Conservation (phyloP, 2,888 invertebrate species). For the Melanostoma mellinum region DNA sequence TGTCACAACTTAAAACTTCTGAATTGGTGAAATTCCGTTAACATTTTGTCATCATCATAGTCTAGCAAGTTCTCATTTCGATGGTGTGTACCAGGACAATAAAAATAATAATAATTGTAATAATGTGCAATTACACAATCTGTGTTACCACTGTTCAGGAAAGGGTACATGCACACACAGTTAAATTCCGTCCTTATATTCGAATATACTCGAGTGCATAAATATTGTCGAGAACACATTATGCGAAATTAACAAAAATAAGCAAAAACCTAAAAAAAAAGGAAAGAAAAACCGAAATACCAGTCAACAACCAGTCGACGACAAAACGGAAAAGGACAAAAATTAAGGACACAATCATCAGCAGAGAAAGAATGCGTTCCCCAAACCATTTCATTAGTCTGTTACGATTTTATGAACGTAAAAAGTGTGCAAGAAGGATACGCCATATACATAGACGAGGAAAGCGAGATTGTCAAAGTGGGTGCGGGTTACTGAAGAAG, state of each 20-base stretch:
- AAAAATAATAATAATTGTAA: conserved; percentile 63
- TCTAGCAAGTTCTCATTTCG: not conserved
- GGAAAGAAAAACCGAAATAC: conserved; percentile 29
- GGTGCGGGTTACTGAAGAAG: not conserved
- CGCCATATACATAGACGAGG: not conserved
- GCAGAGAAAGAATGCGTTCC: conserved; percentile 49
- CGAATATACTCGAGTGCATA: conserved; percentile 37
- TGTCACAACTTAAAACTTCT: too few relatives aligned
- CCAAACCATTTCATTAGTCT: conserved; percentile 62
- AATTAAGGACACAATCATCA: conserved; percentile 42
- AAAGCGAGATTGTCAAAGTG: not conserved
- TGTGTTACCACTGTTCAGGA: conserved; percentile 53
- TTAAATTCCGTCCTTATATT: conserved; percentile 23
- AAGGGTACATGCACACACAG: conserved; percentile 32
- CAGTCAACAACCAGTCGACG: conserved; percentile 10
- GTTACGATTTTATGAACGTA: conserved; percentile 42
- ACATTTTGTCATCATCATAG: not conserved
- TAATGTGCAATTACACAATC: conserved; percentile 65
- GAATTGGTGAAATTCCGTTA: conserved; percentile 24
- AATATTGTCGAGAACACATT: conserved; percentile 53
- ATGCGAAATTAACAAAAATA: conserved; percentile 63
- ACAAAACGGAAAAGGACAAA: conserved; percentile 2
- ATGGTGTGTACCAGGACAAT: conserved; percentile 35
- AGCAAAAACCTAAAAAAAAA: conserved; percentile 26
- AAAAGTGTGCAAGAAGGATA: conserved; percentile 40